phyloP scores from a whole-genome alignment of 2,888 invertebrate genomes.

The Andrena camellia region DNA sequence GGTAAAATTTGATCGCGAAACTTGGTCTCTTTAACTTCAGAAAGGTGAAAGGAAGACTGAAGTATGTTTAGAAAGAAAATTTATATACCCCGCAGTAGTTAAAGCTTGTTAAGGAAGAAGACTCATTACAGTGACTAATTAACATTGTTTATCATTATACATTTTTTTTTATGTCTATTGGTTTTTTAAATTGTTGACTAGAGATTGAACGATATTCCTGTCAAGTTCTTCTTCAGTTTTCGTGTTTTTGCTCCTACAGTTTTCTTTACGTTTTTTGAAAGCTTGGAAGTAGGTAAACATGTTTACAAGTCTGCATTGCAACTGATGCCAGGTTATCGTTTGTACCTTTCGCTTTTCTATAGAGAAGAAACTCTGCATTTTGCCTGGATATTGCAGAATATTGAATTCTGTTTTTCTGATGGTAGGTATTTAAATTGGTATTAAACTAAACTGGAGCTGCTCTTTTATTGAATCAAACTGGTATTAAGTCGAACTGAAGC shows the following conservation, averaged over 20 bases:
- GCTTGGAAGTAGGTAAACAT: neutral
- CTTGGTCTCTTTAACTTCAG: slow-evolving; percentile 22
- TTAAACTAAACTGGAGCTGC: neutral
- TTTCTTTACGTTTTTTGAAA: neutral
- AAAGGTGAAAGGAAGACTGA: neutral
- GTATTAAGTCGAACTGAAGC: too few species aligned
- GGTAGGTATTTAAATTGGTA: neutral
- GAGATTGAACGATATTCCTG: neutral
- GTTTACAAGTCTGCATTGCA: neutral
- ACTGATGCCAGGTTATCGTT: neutral
- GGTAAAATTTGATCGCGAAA: slow-evolving; percentile 39
- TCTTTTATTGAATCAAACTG: too few species aligned
- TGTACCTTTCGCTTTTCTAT: neutral
- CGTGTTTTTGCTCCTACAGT: neutral
- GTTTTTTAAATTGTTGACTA: neutral
- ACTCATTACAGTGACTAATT: neutral
- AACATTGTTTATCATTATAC: neutral
- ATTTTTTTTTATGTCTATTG: neutral
- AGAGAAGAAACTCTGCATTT: too few species aligned
- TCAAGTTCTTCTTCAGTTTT: neutral
- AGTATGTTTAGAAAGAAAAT: slow-evolving; percentile 2
- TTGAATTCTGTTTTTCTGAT: neutral
- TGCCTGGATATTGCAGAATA: neutral
- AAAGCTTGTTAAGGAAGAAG: neutral
- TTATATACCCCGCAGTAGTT: slow-evolving; percentile 14